Evolutionary conservation across 2,113 vertebrate genomes (phyloP).

Genomic region (Boleophthalmus pectinirostris): DNA sequence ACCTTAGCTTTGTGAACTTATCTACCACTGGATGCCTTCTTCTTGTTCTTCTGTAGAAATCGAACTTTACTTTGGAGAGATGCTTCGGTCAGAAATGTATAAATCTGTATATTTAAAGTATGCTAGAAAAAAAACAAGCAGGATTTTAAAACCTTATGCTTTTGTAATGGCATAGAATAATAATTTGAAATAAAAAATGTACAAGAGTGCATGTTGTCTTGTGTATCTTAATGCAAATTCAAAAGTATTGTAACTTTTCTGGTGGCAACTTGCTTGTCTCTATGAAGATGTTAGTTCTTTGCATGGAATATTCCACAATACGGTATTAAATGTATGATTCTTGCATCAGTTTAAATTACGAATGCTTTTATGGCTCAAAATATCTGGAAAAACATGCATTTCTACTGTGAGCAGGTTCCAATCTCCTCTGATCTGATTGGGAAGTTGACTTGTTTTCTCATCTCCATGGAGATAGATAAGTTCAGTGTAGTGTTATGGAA

Average conservation of each 20-base stretch:
- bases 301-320: too few relatives aligned
- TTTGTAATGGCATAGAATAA: constrained; percentile 77
- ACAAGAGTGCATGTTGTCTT: constrained; percentile 18
- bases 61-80: constrained; percentile 45
- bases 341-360: too few relatives aligned
- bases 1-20: constrained; percentile 78
- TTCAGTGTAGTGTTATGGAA: too few relatives aligned
- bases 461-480: too few relatives aligned
- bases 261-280: not conserved
- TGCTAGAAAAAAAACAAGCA: constrained; percentile 50
- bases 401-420: not conserved
- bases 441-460: too few relatives aligned
- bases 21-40: constrained; percentile 77
- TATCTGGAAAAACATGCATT: not conserved
- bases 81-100: constrained; percentile 78
- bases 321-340: too few relatives aligned
- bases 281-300: too few relatives aligned
- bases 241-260: not conserved
- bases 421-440: not conserved
- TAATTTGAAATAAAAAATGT: constrained; percentile 74
- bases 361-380: too few relatives aligned
- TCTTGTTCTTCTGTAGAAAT: constrained; percentile 70
- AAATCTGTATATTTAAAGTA: constrained; percentile 75
- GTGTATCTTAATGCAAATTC: not conserved
- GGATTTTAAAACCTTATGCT: constrained; percentile 65